Evolutionary conservation across 2,888 invertebrate genomes (phyloP).

Genomic region (Drosophila neonasuta): DNA sequence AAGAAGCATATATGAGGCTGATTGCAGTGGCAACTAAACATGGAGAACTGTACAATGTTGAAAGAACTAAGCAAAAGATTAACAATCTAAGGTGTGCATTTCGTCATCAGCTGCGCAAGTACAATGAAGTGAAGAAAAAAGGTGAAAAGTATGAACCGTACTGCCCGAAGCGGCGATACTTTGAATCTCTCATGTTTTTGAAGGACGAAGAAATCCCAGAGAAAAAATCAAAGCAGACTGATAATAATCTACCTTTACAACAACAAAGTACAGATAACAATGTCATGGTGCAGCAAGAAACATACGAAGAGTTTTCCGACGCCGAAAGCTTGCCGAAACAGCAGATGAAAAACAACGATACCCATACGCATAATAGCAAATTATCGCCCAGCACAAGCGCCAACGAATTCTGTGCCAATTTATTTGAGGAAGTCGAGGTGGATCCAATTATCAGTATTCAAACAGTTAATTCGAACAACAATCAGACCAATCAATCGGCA

Average conservation of each 20-base stretch:
- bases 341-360: conserved; percentile 61
- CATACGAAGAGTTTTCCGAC: conserved; percentile 66
- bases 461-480: conserved; percentile 57
- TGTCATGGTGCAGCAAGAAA: conserved; percentile 44
- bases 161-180: conserved; percentile 81
- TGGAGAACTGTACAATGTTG: conserved; percentile 81
- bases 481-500: conserved; percentile 28
- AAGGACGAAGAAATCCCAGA: conserved; percentile 80
- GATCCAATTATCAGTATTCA: conserved; percentile 68
- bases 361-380: conserved; percentile 48
- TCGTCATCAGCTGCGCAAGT: conserved; percentile 81
- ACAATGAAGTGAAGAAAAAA: conserved; percentile 80
- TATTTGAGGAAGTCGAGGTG: conserved; percentile 62
- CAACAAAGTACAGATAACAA: conserved; percentile 47
- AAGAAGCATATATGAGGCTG: conserved; percentile 81
- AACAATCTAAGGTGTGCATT: conserved; percentile 82
- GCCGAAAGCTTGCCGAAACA: conserved; percentile 68
- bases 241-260: conserved; percentile 35
- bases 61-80: conserved; percentile 82
- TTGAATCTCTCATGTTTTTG: conserved; percentile 82
- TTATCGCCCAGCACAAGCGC: conserved; percentile 66
- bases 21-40: conserved; percentile 82
- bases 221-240: conserved; percentile 64
- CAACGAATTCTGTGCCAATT: conserved; percentile 65
- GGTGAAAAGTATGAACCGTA: conserved; percentile 81